phyloP scores from a whole-genome alignment of 2,888 invertebrate species.

The Stenoptilia bipunctidactyla region DNA sequence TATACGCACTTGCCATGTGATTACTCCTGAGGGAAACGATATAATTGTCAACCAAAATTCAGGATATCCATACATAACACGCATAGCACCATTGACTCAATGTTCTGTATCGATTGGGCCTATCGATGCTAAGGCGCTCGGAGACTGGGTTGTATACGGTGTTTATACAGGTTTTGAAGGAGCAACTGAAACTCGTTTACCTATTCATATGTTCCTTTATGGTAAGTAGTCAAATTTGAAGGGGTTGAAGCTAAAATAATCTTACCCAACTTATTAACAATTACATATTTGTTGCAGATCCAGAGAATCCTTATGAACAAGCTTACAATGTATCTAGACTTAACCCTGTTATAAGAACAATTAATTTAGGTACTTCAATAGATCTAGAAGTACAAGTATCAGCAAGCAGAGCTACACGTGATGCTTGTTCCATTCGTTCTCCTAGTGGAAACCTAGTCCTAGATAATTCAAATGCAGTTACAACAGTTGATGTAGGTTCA shows the following conservation, averaged over 20 bases:
- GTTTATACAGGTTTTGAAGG: constrained; percentile 18
- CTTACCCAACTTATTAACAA: not conserved
- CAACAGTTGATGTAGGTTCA: constrained; percentile 12
- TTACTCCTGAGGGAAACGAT: constrained; percentile 28
- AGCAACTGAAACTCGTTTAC: constrained; percentile 19
- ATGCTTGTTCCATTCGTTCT: no score
- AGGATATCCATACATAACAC: constrained; percentile 15
- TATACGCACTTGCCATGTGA: constrained; percentile 24
- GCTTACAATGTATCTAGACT: constrained; percentile 26
- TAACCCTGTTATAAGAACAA: constrained; percentile 14
- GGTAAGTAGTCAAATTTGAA: constrained; percentile 22
- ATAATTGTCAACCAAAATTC: constrained; percentile 20
- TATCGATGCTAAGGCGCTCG: constrained; percentile 20
- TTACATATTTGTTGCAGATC: constrained; percentile 22
- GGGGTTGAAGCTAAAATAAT: not conserved
- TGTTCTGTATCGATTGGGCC: constrained; percentile 27
- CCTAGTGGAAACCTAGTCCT: constrained; percentile 17
- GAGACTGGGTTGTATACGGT: constrained; percentile 30
- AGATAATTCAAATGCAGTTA: constrained; percentile 22
- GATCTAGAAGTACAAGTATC: constrained; percentile 15
- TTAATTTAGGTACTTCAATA: constrained; percentile 20
- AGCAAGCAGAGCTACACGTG: no score
- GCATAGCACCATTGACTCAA: constrained; percentile 2
- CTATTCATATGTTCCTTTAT: constrained; percentile 25
- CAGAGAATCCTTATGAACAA: constrained; percentile 24